These are phyloP conservation scores for Ctena decussata DNA, from an alignment of 2,888 invertebrate species.

Conservation along the genomic window DNA sequence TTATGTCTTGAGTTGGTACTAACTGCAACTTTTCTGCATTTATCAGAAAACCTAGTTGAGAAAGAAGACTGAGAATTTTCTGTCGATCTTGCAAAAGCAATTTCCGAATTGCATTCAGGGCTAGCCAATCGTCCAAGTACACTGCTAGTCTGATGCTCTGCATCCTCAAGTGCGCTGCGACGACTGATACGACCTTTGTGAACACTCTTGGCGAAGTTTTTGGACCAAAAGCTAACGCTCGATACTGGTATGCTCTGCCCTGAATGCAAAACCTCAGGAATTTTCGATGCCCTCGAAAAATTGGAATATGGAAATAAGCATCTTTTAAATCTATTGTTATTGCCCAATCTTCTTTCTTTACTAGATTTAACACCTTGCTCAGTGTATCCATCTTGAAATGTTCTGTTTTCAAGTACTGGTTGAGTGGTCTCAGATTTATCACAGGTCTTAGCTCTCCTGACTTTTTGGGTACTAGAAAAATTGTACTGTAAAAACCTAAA, in stretches of 20 bases:
- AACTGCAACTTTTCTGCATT: constrained; percentile 46
- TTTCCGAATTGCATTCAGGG: constrained; percentile 7
- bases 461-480: constrained; percentile 50
- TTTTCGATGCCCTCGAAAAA: constrained; percentile 33
- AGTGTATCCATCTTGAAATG: constrained; percentile 63
- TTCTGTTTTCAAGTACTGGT: constrained; percentile 41
- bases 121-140: constrained; percentile 62
- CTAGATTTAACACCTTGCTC: constrained; percentile 37
- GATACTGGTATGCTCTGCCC: constrained; percentile 26
- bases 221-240: constrained; percentile 34
- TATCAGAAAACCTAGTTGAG: constrained; percentile 52
- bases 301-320: constrained; percentile 43
- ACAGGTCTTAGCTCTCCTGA: constrained; percentile 43
- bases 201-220: constrained; percentile 30
- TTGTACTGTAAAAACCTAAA: constrained; percentile 54
- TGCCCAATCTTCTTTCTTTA: constrained; percentile 47
- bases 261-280: constrained; percentile 32
- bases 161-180: constrained; percentile 33
- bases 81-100: constrained; percentile 29
- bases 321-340: constrained; percentile 38
- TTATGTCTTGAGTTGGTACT: constrained; percentile 32
- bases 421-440: constrained; percentile 58
- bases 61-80: constrained; percentile 29
- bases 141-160: constrained; percentile 42
- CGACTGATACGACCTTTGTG: constrained; percentile 49